These are phyloP conservation scores for human DNA, from an alignment of 2,113 vertebrate genomes.

Conservation along the genomic window GRCh38 chr1:240014501-240015000, in stretches of 20 bases:
- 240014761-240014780: not conserved
- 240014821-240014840: not conserved
- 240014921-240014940: not conserved
- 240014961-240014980: not conserved
- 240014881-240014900: not conserved
- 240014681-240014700: not conserved
- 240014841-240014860: not conserved
- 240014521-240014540: not conserved
- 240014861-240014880: not conserved
- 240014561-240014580: not conserved
- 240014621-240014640: not conserved
- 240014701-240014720: not conserved
- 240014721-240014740: not conserved
- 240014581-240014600: not conserved
- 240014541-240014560: too few relatives aligned
- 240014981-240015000: not conserved
- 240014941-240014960: not conserved
- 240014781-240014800: not conserved
- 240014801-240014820: not conserved
- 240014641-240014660: not conserved
- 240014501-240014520: not conserved
- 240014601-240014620: not conserved
- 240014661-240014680: not conserved
- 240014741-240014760: not conserved
- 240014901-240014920: not conserved